Conservation (phyloP, 2,113 vertebrate genomes). For the Poicephalus meyeri region DNA sequence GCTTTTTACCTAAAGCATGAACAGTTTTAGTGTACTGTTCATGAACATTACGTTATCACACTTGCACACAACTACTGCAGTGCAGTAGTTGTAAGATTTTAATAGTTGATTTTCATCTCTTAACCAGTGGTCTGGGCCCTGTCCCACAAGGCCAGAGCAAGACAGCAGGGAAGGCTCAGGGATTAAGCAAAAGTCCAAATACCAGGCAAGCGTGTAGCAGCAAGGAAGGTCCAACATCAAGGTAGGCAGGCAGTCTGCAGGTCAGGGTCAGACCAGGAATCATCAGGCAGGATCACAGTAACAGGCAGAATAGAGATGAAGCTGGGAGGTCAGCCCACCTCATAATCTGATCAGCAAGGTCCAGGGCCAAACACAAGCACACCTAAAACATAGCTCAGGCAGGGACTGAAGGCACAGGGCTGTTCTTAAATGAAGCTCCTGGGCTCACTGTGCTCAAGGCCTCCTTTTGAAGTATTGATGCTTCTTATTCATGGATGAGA, state of each 20-base stretch:
- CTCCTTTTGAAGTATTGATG: neutral
- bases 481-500: neutral
- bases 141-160: neutral
- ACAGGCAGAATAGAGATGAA: neutral
- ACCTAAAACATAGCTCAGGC: neutral
- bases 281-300: neutral
- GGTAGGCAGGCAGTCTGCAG: neutral
- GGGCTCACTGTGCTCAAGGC: neutral
- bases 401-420: neutral
- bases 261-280: neutral
- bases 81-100: neutral
- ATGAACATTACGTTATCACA: neutral
- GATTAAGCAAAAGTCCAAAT: neutral
- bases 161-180: neutral
- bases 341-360: neutral
- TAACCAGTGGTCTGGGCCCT: neutral
- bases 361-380: rapidly evolving
- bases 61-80: neutral
- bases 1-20: neutral
- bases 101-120: neutral
- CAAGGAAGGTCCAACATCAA: neutral
- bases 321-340: neutral
- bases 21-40: neutral
- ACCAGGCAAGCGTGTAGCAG: neutral
- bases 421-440: neutral